phyloP scores from a whole-genome alignment of 2,113 vertebrate genomes.

The Nicator chloris region DNA sequence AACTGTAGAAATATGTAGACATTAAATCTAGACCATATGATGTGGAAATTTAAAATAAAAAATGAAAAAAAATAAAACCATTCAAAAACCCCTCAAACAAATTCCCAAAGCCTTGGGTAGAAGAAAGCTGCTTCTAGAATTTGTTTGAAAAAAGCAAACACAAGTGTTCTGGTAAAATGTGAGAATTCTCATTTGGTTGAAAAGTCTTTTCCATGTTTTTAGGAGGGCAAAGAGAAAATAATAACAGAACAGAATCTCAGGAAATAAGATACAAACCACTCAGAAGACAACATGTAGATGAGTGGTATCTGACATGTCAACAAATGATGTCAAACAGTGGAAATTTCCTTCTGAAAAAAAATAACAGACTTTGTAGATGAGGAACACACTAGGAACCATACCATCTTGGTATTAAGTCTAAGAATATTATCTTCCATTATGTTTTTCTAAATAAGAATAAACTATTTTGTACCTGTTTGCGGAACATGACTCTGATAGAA shows the following conservation, averaged over 20 bases:
- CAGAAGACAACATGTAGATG: neutral
- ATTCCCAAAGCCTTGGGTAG: neutral
- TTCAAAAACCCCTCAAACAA: neutral
- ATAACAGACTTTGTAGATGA: neutral
- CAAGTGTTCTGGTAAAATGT: neutral
- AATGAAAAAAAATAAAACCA: neutral
- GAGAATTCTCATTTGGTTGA: fast-evolving
- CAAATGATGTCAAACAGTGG: neutral
- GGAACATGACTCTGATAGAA: neutral
- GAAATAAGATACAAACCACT: neutral
- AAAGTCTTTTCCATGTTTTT: neutral
- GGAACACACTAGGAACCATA: neutral
- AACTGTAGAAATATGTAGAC: neutral
- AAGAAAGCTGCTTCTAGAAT: neutral
- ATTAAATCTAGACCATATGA: neutral
- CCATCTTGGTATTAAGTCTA: neutral
- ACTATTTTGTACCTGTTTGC: neutral
- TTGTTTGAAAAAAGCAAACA: neutral
- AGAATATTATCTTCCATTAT: neutral
- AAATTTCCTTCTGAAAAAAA: neutral
- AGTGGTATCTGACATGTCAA: neutral
- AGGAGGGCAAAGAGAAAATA: neutral
- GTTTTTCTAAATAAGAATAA: neutral
- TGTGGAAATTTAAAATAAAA: neutral
- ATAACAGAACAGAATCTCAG: neutral